Evolutionary conservation across 2,113 vertebrate species (phyloP).

Genomic region (Amazona guildingii): DNA sequence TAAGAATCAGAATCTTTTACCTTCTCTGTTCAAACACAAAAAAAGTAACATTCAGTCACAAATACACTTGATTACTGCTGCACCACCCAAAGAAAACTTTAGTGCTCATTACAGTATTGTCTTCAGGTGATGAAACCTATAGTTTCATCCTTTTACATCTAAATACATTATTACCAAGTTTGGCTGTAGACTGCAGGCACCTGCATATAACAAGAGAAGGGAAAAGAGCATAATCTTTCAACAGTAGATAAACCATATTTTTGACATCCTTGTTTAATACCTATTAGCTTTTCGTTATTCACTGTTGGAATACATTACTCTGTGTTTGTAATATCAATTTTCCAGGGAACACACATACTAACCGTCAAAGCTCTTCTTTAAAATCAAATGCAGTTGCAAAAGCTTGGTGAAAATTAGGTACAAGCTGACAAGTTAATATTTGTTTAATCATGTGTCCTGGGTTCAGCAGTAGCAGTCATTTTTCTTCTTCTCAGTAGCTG

Average conservation of each 20-base stretch:
- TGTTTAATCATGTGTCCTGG: neutral
- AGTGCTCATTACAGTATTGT: slow-evolving; percentile 45
- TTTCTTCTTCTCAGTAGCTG: neutral
- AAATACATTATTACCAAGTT: slow-evolving; percentile 13
- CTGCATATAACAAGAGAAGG: neutral
- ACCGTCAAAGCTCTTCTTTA: neutral
- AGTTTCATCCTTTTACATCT: slow-evolving; percentile 28
- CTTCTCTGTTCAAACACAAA: slow-evolving; percentile 26
- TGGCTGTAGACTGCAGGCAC: neutral
- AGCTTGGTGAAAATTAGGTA: slow-evolving; percentile 25
- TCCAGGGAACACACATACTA: neutral
- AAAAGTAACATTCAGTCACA: slow-evolving; percentile 58
- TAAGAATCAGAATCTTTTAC: slow-evolving; percentile 34
- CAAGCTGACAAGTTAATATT: slow-evolving; percentile 30
- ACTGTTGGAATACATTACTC: neutral
- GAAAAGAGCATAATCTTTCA: slow-evolving; percentile 50
- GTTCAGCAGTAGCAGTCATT: neutral
- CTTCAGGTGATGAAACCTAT: slow-evolving; percentile 26
- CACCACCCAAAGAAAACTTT: slow-evolving; percentile 50
- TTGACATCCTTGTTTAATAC: slow-evolving; percentile 18
- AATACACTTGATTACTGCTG: slow-evolving; percentile 58
- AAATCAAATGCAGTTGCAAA: slow-evolving; percentile 5
- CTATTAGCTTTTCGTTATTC: slow-evolving; percentile 54
- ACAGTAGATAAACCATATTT: slow-evolving; percentile 28
- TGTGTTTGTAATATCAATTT: neutral